Base-by-base conservation (phyloP, 2,113 vertebrate species). In the Myotis brandtii region DNA sequence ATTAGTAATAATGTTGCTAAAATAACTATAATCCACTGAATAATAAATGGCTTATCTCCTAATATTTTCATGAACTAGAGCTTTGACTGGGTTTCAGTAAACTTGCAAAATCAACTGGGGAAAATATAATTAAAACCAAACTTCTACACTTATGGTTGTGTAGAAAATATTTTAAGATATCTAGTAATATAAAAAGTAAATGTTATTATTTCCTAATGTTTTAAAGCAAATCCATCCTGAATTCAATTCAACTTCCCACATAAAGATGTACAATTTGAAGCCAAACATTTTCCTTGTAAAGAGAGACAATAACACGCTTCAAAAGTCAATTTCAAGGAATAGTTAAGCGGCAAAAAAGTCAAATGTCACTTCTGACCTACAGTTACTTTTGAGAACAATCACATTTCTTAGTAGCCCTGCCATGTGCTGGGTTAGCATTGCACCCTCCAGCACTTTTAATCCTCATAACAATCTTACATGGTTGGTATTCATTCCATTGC, bases 161-260 rank as follows among this genome's bases (percentile, higher is more conserved):
- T 0, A 80, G 87, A 66, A 95, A 79, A 86, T 73, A 93, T 86
- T 86, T 91, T 84, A 87, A 84, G n/a, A 37, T 87, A 87, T 18
- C 25, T 70, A 91, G 93, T 34, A 69, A 46, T 56, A 89, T 48
- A 86, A 92, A 85, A 46, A 92, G 20, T 69, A 94, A 87, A 86
- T 52, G 4, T 43, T 62, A 77, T 64, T 88, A 52, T 70, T 46
- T 50, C 25, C 46, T 87, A 83, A 81, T 43, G 37, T 83, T 48
- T 83, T 82, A 83, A 90, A 95, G 52, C 12, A 86, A 64, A 34
- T 82, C 56, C 32, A 86, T 62, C 50, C 50, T 85, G 10, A 52
- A 89, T 48, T 81, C 72, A 79, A 32, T 81, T 81, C 27, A 40
- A 89, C n/a, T 64, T 94, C 46, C 59, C 67, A 77, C 27, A 59